phyloP scores from a whole-genome alignment of 2,888 invertebrate species.

The Chaetogeoica ovagalla region DNA sequence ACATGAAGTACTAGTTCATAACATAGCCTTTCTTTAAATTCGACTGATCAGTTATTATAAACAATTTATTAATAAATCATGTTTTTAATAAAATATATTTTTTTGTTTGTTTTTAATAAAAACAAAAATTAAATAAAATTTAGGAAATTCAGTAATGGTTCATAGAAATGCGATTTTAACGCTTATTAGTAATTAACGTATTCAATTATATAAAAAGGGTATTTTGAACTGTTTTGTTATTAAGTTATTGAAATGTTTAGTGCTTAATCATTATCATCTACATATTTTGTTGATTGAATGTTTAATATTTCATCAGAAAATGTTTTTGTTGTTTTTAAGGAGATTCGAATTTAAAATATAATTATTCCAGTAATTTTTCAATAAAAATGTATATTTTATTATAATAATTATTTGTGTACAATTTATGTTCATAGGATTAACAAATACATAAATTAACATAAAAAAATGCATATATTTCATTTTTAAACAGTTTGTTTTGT shows the following conservation, averaged over 20 bases:
- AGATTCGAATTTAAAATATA: too few species aligned
- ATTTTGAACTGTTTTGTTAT: background rate
- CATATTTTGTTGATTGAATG: constrained; percentile 1
- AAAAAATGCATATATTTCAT: too few species aligned
- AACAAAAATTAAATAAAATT: background rate
- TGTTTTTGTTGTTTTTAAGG: background rate
- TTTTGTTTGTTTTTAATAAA: background rate
- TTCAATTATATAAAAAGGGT: background rate
- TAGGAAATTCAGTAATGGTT: background rate
- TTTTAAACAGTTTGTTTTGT: too few species aligned
- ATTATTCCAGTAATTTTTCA: too few species aligned
- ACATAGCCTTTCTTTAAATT: constrained; percentile 37
- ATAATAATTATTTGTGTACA: too few species aligned
- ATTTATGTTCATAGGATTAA: too few species aligned
- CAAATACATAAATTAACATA: too few species aligned
- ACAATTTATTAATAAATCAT: background rate
- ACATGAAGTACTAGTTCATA: constrained; percentile 53
- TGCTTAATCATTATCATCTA: background rate
- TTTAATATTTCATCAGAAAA: background rate
- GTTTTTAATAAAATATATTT: background rate
- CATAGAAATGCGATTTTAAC: background rate
- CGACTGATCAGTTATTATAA: constrained; percentile 18
- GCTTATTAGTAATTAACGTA: background rate
- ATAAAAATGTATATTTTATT: too few species aligned
- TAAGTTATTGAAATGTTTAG: background rate